Conservation (phyloP, 2,888 invertebrate genomes). For the Malthinus seriepunctatus region DNA sequence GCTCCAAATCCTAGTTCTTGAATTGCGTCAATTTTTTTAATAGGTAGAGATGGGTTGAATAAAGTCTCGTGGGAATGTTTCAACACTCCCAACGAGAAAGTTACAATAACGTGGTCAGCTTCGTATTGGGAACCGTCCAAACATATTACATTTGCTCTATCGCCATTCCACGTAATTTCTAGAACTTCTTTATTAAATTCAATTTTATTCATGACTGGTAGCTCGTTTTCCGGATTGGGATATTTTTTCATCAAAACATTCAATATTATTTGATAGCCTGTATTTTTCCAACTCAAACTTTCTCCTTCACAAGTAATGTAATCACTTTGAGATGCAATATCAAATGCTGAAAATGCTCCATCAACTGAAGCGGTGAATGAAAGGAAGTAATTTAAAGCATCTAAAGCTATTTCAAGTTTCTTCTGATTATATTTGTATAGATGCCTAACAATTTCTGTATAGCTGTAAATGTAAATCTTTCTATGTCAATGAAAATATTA, state of each 20-base stretch:
- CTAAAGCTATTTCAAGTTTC: background rate
- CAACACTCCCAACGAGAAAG: slow-evolving; percentile 68
- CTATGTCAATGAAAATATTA: background rate
- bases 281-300: slow-evolving; percentile 69
- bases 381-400: background rate
- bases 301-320: slow-evolving; percentile 52
- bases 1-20: slow-evolving; percentile 63
- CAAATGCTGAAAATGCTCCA: slow-evolving; percentile 66
- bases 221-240: slow-evolving; percentile 37
- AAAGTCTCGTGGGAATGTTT: slow-evolving; percentile 58
- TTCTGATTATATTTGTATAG: background rate
- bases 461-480: background rate
- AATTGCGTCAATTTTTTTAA: slow-evolving; percentile 58
- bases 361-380: background rate
- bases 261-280: slow-evolving; percentile 68
- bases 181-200: slow-evolving; percentile 44
- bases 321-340: slow-evolving; percentile 68
- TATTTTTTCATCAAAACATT: slow-evolving; percentile 61
- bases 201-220: slow-evolving; percentile 44
- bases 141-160: slow-evolving; percentile 46
- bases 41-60: slow-evolving; percentile 60
- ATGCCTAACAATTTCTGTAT: background rate
- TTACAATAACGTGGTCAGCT: slow-evolving; percentile 66
- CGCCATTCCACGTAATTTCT: slow-evolving; percentile 39
- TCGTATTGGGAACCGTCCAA: slow-evolving; percentile 56